A percentile compares a stretch with the other conserved stretches of the same genome.
Conservation (phyloP, 1,140 invertebrate genomes). For the Scylla paramamosain region DNA sequence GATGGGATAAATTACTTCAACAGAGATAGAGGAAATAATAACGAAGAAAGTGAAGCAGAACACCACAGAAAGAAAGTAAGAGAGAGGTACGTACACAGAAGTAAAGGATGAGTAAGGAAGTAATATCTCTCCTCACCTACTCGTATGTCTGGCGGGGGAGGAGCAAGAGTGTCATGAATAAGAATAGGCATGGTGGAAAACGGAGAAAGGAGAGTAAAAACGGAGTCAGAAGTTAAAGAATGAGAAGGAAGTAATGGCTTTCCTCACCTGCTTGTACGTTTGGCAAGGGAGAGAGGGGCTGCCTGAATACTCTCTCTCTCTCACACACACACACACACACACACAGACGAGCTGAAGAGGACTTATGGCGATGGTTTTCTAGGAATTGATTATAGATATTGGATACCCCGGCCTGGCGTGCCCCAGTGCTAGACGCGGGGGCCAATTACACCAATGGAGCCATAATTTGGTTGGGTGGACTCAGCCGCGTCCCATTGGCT, state of each 20-base stretch:
- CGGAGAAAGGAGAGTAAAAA: not conserved
- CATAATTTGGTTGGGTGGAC: not conserved
- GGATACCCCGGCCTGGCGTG: slow-evolving; percentile 6
- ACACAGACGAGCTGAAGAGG: too few relatives aligned
- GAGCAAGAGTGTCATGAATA: too few relatives aligned
- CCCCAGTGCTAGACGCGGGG: not conserved
- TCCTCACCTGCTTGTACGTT: not conserved
- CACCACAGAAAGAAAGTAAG: too few relatives aligned
- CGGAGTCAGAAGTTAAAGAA: not conserved
- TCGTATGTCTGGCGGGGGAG: too few relatives aligned
- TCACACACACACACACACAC: too few relatives aligned
- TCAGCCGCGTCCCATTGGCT: not conserved
- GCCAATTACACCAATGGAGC: not conserved
- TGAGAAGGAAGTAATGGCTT: not conserved
- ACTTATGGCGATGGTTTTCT: not conserved
- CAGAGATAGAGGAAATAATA: not conserved
- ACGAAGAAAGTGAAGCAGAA: not conserved
- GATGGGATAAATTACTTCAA: not conserved
- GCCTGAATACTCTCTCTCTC: too few relatives aligned
- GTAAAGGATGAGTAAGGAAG: too few relatives aligned
- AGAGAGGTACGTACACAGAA: too few relatives aligned
- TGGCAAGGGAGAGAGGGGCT: too few relatives aligned
- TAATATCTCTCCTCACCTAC: too few relatives aligned
- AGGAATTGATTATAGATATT: slow-evolving; percentile 15
- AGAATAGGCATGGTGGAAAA: too few relatives aligned